phyloP scores from a whole-genome alignment of 2,797 vertebrate species.

The Sarcophilus harrisii region DNA sequence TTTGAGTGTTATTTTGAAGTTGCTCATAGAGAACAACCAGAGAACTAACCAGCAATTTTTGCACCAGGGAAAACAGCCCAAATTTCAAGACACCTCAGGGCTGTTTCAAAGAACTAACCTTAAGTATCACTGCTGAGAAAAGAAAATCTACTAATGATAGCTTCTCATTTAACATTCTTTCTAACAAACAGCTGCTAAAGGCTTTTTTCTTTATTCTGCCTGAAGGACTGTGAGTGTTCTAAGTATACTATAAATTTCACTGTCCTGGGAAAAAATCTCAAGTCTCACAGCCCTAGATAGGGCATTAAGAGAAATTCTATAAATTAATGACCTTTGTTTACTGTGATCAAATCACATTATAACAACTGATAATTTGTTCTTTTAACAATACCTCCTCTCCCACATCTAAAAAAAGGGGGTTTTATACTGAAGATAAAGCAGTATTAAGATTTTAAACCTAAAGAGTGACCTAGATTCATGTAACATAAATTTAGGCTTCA shows the following conservation, averaged over 20 bases:
- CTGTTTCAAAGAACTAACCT: background rate
- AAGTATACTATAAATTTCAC: background rate
- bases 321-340: background rate
- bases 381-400: background rate
- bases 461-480: slow-evolving; percentile 38
- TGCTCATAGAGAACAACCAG: slow-evolving; percentile 41
- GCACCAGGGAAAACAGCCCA: background rate
- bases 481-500: background rate
- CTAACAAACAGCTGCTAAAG: slow-evolving; percentile 24
- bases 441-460: slow-evolving; percentile 48
- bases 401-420: background rate
- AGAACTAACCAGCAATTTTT: slow-evolving; percentile 9
- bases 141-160: background rate
- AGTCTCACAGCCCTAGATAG: background rate
- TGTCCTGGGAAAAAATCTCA: background rate
- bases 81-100: background rate
- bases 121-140: background rate
- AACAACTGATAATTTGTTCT: background rate
- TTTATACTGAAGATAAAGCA: slow-evolving; percentile 36
- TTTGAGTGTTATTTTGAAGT: slow-evolving; percentile 57
- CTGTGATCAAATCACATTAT: background rate
- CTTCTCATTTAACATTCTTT: background rate
- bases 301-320: background rate
- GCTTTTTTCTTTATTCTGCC: slow-evolving; percentile 48
- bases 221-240: background rate